A percentile compares a stretch with the other conserved stretches of the same genome.
Evolutionary conservation across 2,797 vertebrate species (phyloP).

Genomic region (Fistularia commersonii): DNA sequence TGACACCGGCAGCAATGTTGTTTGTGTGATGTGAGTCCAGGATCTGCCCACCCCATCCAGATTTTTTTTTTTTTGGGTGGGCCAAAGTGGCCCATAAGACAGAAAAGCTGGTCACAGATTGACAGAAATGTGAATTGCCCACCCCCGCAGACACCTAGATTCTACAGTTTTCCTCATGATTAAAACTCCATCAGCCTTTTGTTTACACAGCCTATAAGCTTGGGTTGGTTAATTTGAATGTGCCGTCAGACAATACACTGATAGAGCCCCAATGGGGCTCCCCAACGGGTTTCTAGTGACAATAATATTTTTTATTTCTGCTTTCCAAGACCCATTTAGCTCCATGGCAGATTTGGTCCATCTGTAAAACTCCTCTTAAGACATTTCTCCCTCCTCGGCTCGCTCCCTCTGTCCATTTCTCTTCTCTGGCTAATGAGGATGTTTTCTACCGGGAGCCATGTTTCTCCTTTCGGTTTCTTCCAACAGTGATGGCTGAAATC

Average conservation of each 20-base stretch:
- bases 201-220: no score
- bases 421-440: conserved; percentile 60
- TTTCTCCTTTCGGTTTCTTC: conserved; percentile 42
- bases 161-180: no score
- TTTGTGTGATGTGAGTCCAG: no score
- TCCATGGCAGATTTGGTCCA: conserved; percentile 37
- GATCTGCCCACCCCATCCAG: no score
- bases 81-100: no score
- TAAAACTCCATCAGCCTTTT: no score
- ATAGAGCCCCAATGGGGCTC: conserved; percentile 2
- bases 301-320: conserved; percentile 18
- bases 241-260: conserved; percentile 8
- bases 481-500: conserved; percentile 37
- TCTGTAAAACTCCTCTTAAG: conserved; percentile 43
- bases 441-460: conserved; percentile 47
- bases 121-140: no score
- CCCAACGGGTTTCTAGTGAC: conserved; percentile 31
- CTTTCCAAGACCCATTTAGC: conserved; percentile 35
- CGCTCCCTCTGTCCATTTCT: conserved; percentile 41
- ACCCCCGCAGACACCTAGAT: no score
- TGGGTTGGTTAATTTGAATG: background rate
- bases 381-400: conserved; percentile 19
- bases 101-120: no score
- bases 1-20: conserved; percentile 18
- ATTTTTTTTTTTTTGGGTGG: no score